phyloP scores from a whole-genome alignment of 2,888 invertebrate species.

The Trissolcus japonicus region DNA sequence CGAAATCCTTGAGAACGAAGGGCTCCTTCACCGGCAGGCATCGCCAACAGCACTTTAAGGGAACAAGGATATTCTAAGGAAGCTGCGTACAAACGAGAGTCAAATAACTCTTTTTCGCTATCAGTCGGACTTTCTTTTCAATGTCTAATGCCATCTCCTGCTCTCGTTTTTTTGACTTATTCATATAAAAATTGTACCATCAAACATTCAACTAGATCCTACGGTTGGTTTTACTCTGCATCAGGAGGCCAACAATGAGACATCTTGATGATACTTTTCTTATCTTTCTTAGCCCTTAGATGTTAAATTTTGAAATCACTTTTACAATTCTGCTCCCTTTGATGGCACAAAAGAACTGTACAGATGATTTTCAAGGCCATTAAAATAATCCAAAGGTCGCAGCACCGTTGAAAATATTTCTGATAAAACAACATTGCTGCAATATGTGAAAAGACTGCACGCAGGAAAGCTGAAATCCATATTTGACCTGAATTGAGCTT shows the following conservation, averaged over 20 bases:
- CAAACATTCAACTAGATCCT: not conserved
- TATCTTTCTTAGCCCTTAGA: too few relatives aligned
- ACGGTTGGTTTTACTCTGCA: too few relatives aligned
- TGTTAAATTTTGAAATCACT: not conserved
- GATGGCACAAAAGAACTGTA: too few relatives aligned
- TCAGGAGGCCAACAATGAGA: too few relatives aligned
- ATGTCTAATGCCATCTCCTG: not conserved
- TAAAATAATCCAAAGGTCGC: too few relatives aligned
- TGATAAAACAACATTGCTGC: too few relatives aligned
- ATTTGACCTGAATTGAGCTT: slow-evolving; percentile 24
- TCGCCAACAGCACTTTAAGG: slow-evolving; percentile 65
- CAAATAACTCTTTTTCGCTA: slow-evolving; percentile 58
- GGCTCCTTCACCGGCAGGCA: slow-evolving; percentile 59
- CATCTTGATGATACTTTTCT: too few relatives aligned
- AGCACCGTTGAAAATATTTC: not conserved
- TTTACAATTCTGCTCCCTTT: too few relatives aligned
- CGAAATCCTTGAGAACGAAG: slow-evolving; percentile 67
- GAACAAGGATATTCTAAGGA: slow-evolving; percentile 72
- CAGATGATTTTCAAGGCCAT: too few relatives aligned
- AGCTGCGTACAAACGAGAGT: slow-evolving; percentile 63
- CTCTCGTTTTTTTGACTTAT: not conserved
- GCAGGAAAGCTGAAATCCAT: not conserved
- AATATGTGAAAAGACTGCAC: too few relatives aligned
- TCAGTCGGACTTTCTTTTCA: slow-evolving; percentile 31
- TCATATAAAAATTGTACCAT: not conserved